Evolutionary conservation across 1,140 invertebrate species (phyloP).

Genomic region (Drosophila elegans): DNA sequence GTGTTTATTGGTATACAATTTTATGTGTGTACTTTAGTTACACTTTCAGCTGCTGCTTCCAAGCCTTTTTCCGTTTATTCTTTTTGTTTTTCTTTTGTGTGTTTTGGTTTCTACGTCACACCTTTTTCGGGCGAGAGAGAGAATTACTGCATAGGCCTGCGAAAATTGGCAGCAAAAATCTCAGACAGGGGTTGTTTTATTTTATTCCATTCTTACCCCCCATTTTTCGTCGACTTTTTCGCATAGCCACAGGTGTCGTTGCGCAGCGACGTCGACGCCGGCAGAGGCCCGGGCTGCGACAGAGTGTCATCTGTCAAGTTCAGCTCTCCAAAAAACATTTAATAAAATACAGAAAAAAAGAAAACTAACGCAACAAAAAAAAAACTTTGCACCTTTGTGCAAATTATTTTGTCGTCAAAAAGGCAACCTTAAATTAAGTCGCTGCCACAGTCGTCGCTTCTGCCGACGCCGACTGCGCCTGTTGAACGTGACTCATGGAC

Average conservation of each 20-base stretch:
- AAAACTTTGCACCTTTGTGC: conserved; percentile 75
- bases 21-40: conserved; percentile 65
- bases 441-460: conserved; percentile 1
- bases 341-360: conserved; percentile 2
- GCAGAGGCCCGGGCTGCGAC: neutral
- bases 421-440: conserved; percentile 63
- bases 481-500: conserved; percentile 63
- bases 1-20: conserved; percentile 39
- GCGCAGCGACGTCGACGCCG: conserved; percentile 13
- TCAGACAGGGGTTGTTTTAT: conserved; percentile 59
- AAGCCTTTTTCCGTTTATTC: conserved; percentile 27
- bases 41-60: conserved; percentile 66
- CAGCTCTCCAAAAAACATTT: conserved; percentile 40
- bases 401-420: conserved; percentile 78
- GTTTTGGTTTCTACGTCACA: conserved; percentile 61
- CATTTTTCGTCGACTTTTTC: conserved; percentile 25
- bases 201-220: conserved; percentile 13
- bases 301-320: conserved; percentile 67
- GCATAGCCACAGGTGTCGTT: conserved; percentile 72
- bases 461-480: conserved; percentile 31
- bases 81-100: conserved; percentile 19
- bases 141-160: conserved; percentile 54
- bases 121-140: conserved; percentile 16
- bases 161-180: conserved; percentile 62
- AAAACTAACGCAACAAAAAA: neutral